Conservation (phyloP, 2,888 invertebrate genomes). For the Ochropleura leucogaster region DNA sequence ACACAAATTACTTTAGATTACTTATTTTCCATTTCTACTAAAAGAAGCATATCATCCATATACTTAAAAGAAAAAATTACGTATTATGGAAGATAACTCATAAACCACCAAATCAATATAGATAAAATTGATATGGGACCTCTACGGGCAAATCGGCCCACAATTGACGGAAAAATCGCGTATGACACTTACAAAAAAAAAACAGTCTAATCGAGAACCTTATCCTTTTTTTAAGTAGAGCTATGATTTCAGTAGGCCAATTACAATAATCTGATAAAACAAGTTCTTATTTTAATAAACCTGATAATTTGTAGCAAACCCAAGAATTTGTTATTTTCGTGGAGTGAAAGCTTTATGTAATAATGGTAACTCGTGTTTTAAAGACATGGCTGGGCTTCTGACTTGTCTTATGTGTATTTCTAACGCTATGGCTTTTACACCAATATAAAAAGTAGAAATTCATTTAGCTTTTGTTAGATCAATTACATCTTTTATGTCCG, state of each 20-base stretch:
- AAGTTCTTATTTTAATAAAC: neutral
- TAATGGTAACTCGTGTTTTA: conserved; percentile 17
- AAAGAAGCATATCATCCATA: too few relatives aligned
- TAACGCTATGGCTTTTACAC: neutral
- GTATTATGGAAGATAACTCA: too few relatives aligned
- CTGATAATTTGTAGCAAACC: neutral
- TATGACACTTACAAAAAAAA: too few relatives aligned
- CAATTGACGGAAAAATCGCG: too few relatives aligned
- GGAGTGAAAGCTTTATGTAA: neutral
- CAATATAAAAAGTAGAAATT: neutral
- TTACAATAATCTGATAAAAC: neutral
- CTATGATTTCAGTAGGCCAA: neutral
- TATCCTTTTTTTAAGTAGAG: too few relatives aligned
- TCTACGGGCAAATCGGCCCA: too few relatives aligned
- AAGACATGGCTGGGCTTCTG: conserved; percentile 4
- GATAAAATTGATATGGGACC: too few relatives aligned
- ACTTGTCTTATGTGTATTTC: neutral
- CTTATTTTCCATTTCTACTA: too few relatives aligned
- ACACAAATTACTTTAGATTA: too few relatives aligned
- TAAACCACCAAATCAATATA: too few relatives aligned
- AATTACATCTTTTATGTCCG: neutral
- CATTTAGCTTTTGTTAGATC: neutral
- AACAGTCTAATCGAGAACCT: too few relatives aligned
- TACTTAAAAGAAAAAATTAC: too few relatives aligned
- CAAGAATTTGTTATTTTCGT: neutral